A percentile compares a stretch with the other conserved stretches of the same genome.
Conservation (phyloP, 2,888 invertebrate genomes). For the Allacma fusca region DNA sequence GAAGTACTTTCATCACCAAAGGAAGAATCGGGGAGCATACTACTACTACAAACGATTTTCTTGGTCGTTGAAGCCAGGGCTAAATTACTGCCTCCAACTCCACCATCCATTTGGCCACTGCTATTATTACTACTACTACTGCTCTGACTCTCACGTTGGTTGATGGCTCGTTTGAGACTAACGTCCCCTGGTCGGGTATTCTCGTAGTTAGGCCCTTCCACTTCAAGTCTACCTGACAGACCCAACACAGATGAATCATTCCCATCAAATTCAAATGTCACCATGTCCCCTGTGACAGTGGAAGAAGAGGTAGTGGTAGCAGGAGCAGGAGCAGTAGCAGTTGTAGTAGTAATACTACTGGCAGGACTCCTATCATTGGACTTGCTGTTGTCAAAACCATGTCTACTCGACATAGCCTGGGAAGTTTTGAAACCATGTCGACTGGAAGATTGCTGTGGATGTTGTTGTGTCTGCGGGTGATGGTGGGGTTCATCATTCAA, state of each 20-base stretch:
- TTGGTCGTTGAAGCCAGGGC: background rate
- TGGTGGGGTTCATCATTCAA: slow-evolving; percentile 41
- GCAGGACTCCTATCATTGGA: background rate
- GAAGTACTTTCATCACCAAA: slow-evolving; percentile 64
- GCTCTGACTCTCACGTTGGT: background rate
- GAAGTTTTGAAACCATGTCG: too few relatives aligned
- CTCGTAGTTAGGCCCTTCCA: slow-evolving; percentile 68
- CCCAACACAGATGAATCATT: slow-evolving; percentile 59
- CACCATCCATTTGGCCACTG: background rate
- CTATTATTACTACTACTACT: slow-evolving; percentile 24
- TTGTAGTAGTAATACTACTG: too few relatives aligned
- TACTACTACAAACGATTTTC: background rate
- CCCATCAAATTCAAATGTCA: slow-evolving; percentile 61
- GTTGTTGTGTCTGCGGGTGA: slow-evolving; percentile 29
- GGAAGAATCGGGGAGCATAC: background rate
- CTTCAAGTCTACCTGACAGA: slow-evolving; percentile 3
- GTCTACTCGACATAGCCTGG: too few relatives aligned
- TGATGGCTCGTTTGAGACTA: slow-evolving; percentile 1
- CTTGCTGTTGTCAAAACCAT: too few relatives aligned
- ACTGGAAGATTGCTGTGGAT: background rate
- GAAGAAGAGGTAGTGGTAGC: slow-evolving; percentile 46
- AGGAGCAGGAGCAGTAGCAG: slow-evolving; percentile 54
- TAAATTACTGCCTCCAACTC: background rate
- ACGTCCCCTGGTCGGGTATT: slow-evolving; percentile 66
- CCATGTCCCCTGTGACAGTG: slow-evolving; percentile 40